phyloP scores from a whole-genome alignment of 2,888 invertebrate genomes.

The Volucella inflata region DNA sequence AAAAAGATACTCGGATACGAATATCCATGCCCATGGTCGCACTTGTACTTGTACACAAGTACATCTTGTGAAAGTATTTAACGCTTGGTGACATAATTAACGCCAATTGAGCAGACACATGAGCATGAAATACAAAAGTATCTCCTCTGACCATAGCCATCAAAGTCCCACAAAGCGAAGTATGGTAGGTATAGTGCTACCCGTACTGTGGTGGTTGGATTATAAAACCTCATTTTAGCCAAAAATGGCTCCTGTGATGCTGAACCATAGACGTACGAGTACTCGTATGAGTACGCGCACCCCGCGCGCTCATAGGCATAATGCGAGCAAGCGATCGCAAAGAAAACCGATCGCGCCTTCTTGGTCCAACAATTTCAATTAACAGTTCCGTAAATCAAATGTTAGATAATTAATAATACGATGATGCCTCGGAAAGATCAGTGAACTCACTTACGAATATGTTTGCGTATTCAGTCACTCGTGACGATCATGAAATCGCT shows the following conservation, averaged over 20 bases:
- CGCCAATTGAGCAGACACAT: slow-evolving; percentile 37
- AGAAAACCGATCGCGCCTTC: slow-evolving; percentile 29
- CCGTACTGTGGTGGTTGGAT: neutral
- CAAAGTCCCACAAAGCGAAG: neutral
- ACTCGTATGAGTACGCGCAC: neutral
- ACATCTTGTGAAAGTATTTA: slow-evolving; percentile 63
- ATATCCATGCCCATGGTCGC: too few relatives aligned
- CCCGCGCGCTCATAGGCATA: neutral
- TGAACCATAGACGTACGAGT: neutral
- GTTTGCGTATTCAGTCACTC: slow-evolving; percentile 4
- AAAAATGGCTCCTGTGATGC: slow-evolving; percentile 51
- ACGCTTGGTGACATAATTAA: slow-evolving; percentile 67
- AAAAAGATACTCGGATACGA: neutral
- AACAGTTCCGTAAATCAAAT: slow-evolving; percentile 73
- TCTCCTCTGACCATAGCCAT: slow-evolving; percentile 19
- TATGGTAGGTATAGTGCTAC: slow-evolving; percentile 46
- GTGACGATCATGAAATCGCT: neutral
- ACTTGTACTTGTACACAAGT: neutral
- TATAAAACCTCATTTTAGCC: slow-evolving; percentile 29
- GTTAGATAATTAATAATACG: slow-evolving; percentile 72
- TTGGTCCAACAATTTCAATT: slow-evolving; percentile 60
- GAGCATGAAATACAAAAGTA: slow-evolving; percentile 11
- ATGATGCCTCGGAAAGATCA: slow-evolving; percentile 65
- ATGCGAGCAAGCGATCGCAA: neutral
- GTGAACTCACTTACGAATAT: slow-evolving; percentile 47